Evolutionary conservation across 2,797 vertebrate genomes (phyloP).

Genomic region (Todus mexicanus): DNA sequence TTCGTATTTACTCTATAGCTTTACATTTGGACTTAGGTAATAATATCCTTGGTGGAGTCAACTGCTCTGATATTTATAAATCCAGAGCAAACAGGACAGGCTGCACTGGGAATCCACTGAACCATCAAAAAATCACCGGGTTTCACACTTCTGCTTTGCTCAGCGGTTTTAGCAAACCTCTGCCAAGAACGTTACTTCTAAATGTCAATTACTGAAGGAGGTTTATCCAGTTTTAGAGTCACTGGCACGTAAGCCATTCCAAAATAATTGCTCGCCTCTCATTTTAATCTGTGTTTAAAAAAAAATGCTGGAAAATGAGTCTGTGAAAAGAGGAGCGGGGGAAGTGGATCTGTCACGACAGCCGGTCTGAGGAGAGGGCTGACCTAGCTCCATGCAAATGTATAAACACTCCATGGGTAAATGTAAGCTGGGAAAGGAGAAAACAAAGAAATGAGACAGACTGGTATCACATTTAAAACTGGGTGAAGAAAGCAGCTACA

Average conservation of each 20-base stretch:
- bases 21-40: slow-evolving; percentile 15
- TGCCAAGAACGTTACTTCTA: neutral
- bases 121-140: neutral
- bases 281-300: neutral
- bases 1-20: slow-evolving; percentile 4
- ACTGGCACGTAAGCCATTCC: neutral
- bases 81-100: slow-evolving; percentile 13
- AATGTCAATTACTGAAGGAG: neutral
- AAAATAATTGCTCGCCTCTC: neutral
- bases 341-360: neutral
- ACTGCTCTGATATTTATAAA: slow-evolving; percentile 25
- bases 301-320: neutral
- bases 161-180: neutral
- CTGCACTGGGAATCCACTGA: neutral
- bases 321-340: neutral
- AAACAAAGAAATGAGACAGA: neutral
- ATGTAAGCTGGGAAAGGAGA: neutral
- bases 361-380: neutral
- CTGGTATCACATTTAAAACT: neutral
- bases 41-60: neutral
- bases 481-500: neutral
- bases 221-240: slow-evolving; percentile 11
- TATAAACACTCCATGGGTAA: neutral
- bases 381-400: neutral
- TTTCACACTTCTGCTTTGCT: slow-evolving; percentile 5